Evolutionary conservation across 2,888 invertebrate species (phyloP), one percentile per base, ranked within the genome.

Genomic region (Tricholauxania praeusta): DNA sequence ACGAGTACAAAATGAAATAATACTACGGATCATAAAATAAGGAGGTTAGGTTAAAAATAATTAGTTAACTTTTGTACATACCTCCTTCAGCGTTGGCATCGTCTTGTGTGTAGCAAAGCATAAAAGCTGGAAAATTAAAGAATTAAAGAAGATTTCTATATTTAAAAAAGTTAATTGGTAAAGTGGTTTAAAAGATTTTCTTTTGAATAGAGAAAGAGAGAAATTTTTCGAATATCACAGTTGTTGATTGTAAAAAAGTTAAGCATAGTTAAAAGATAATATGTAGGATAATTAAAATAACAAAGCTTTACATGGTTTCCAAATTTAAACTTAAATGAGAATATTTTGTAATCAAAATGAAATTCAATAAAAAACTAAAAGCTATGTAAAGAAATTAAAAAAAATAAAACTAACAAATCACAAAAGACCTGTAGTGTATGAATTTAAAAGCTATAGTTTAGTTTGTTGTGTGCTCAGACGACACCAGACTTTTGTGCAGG

Each of bases 51-150:
- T 39, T 10, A 39, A 4, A 8, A 39, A 39, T 10, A 39, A 10
- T 39, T 0, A 39, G 39, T 1, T 39, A 39, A 39, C 39, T 76
- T 74, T 67, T 82, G 84, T 87, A 91, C 91, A 90, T 93, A 95
- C 95, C 95, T 93, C 95, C 95, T 93, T 95, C 95, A 87, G 94
- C 92, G 88, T 94, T 94, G 85, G 94, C 91, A 89, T 95, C 95
- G 90, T 95, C 95, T 90, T 95, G 95, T 84, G 95, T 95, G 91
- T 95, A 95, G 92, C 95, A 95, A 90, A 95, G 92, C 95, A 95
- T 95, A 92, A 95, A 95, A 89, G 95, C 95, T 95, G 82, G 92
- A 87, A 94, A 86, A 86, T 82, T 80, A 83, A 83, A 80, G 78
- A 80, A 77, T 79, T 74, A 72, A 71, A 78, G 78, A 79, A 75